Evolutionary conservation across 2,888 invertebrate genomes (phyloP).

Genomic region (Rhagium mordax): DNA sequence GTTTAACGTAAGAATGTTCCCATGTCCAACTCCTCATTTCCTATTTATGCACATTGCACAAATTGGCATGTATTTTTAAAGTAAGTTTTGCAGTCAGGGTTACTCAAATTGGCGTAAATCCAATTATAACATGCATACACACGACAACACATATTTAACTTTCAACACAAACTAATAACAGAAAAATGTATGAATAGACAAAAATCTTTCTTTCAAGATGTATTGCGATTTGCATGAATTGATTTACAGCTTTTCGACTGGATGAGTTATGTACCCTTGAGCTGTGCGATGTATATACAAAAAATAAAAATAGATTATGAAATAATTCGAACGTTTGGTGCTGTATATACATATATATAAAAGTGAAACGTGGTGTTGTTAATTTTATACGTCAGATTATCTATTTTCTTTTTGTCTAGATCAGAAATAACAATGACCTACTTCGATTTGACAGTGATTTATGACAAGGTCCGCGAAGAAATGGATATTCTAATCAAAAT

Average conservation of each 20-base stretch:
- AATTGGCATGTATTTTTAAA: not conserved
- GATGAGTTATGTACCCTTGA: not conserved
- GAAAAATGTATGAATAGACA: not conserved
- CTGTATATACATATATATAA: not conserved
- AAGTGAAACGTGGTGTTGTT: not conserved
- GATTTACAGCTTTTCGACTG: not conserved
- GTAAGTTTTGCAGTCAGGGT: not conserved
- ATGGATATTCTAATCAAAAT: not conserved
- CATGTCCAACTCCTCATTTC: not conserved
- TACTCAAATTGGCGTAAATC: not conserved
- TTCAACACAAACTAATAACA: not conserved
- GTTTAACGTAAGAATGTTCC: not conserved
- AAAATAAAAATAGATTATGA: not conserved
- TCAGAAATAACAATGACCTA: not conserved
- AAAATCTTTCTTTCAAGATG: not conserved
- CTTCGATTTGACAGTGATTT: not conserved
- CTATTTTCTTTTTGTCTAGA: not conserved
- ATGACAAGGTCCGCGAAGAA: not conserved
- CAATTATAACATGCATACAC: not conserved
- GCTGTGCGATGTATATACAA: not conserved
- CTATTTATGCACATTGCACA: not conserved
- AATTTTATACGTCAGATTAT: not conserved
- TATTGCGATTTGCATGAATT: not conserved
- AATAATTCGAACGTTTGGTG: not conserved
- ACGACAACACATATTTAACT: not conserved